Base-by-base conservation (phyloP, 2,888 invertebrate genomes). In the Chamaedrilus cognettii region DNA sequence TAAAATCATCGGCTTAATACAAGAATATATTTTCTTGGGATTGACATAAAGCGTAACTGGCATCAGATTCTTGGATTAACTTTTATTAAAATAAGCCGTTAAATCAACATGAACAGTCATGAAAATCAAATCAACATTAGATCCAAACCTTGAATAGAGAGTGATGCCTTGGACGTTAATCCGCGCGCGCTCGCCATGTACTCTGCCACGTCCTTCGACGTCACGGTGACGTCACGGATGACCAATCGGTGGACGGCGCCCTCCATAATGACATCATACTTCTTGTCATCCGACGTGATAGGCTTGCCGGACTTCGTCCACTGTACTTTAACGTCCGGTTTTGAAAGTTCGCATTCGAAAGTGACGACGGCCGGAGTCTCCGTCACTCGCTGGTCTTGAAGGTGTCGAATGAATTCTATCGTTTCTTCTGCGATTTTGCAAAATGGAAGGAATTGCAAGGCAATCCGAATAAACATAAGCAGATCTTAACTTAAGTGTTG, bases 221-320 rank as follows among this genome's bases (percentile, higher is more conserved):
- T 26, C 76, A 4, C 74, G 77, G 58, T 77, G 26, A 64, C 64
- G 30, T 66, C 66, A 34, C 42, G 66, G 50, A 82, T 76, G 61
- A 75, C 73, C 57, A 82, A 75, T 60, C 74, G 77, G 65, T 81
- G 72, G 26, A 64, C 52, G 28, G 57, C 62, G 26, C 63, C 69
- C 19, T 72, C 72, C 56, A 72, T 65, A 50, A 51, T 56, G 56
- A 71, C 65, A 30, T 69, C 70, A 52, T 64, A 62, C 35, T 66
- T 71, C 33, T 64, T 68, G 49, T n/a, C 50, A 30, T 35, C 61
- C 23, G 56, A 34, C 59, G n/a, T 3, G 3, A 70, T 56, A 15
- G 79, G 77, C 51, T 74, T 66, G 23, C 79, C 81, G 63, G 79
- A 77, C 69, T 79, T 80, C 64, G 77, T 74, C 82, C 82, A 83